Evolutionary conservation across 2,797 vertebrate genomes (phyloP).

Genomic region (Muscicapa striata): DNA sequence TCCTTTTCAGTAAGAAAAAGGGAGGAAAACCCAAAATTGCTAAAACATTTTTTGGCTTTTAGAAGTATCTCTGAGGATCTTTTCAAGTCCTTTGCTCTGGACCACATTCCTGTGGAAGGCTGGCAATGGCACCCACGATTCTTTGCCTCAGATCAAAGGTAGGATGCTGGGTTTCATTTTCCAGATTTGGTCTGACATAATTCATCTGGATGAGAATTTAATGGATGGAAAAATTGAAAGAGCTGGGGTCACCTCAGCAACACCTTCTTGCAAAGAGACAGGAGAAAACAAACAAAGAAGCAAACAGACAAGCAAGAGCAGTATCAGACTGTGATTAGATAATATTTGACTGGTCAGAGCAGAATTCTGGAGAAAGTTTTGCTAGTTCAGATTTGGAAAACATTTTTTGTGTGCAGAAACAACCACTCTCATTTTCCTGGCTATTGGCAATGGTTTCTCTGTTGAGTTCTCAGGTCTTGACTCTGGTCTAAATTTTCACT

Average conservation of each 20-base stretch:
- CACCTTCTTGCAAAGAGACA: not conserved
- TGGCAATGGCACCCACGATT: not conserved
- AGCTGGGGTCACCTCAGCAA: not conserved
- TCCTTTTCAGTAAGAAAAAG: constrained; percentile 14
- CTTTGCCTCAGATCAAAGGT: not conserved
- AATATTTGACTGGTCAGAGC: not conserved
- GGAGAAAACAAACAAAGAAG: not conserved
- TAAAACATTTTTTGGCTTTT: constrained; percentile 29
- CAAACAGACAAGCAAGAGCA: not conserved
- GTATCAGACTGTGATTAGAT: not conserved
- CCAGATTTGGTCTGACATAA: not conserved
- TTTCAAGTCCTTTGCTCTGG: not conserved
- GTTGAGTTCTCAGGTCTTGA: not conserved
- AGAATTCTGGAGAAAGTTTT: not conserved
- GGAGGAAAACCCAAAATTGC: constrained; percentile 3
- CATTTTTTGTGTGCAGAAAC: not conserved
- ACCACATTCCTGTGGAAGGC: not conserved
- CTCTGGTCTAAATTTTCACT: constrained; percentile 37
- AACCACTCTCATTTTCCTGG: not conserved
- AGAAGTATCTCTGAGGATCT: not conserved
- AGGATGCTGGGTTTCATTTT: not conserved
- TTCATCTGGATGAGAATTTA: not conserved
- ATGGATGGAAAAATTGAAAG: not conserved
- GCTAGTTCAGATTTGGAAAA: not conserved
- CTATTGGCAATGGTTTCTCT: not conserved